Evolutionary conservation across 2,888 invertebrate genomes (phyloP), one percentile per base, ranked within the genome.

Genomic region (Meandrusa payeni): DNA sequence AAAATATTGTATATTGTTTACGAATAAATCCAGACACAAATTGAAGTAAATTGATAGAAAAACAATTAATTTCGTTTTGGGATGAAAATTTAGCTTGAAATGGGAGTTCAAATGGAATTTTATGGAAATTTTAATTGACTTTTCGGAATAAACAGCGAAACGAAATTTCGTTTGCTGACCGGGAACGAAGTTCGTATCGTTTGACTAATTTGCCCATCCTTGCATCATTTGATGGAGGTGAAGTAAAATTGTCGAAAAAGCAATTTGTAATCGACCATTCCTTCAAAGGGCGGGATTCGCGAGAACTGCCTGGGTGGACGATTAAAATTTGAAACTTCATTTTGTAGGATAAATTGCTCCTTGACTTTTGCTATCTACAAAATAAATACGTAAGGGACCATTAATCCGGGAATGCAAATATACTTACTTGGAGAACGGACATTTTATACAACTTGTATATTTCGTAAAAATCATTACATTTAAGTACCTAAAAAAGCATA

Each of bases 251-350:
- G 69, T 65, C 52, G 60, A 72, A 82, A 74, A 82, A 79, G 71
- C 77, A 80, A 85, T 83, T 82, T 79, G 67, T 65, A 69, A 76
- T 75, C 72, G 76, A 70, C 66, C 70, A 67, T 64, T 59, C 63
- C 68, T 70, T 77, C 79, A 80, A 82, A 82, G 80, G 65, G 67
- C 65, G 61, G 61, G 67, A 67, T n/a, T 74, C 68, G 67, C 61
- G 66, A 57, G 64, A 69, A 64, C 57, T 65, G 64, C 62, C 64
- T 59, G 64, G 66, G 64, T 64, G 63, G 62, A 69, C 72, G 76
- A 80, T 85, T 81, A 82, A 82, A 83, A 82, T 85, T 82, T 75
- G 69, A 80, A 85, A 83, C 73, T 83, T 83, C 72, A 76, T 83
- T 82, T 81, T 69, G 62, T 64, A 62, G 67, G 64, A 73, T 76